phyloP scores from a whole-genome alignment of 1,140 invertebrate species.

The Drosophila truncata region DNA sequence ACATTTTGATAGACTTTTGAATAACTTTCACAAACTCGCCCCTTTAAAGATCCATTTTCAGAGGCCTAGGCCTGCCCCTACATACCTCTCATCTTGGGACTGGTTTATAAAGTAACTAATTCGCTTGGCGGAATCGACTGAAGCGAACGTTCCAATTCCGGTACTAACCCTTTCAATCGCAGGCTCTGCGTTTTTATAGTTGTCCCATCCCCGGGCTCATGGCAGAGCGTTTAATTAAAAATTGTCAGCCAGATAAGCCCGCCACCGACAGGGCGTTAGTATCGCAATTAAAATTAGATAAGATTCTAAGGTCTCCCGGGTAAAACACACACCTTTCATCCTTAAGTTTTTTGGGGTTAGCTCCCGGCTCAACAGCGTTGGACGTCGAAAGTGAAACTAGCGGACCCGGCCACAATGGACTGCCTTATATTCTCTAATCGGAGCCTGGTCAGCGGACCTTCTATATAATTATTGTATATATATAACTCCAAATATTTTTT shows the following conservation, averaged over 20 bases:
- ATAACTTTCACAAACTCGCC: background rate
- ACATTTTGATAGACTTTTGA: background rate
- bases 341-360: conserved; percentile 20
- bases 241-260: conserved; percentile 67
- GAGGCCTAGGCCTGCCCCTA: background rate
- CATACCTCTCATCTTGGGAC: conserved; percentile 34
- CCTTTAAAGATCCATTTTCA: background rate
- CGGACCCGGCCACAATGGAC: conserved; percentile 25
- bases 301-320: conserved; percentile 31
- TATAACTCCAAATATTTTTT: background rate
- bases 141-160: conserved; percentile 39
- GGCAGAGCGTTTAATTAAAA: conserved; percentile 62
- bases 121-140: conserved; percentile 22
- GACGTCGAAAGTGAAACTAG: conserved; percentile 45
- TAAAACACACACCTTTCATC: conserved; percentile 47
- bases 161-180: conserved; percentile 31
- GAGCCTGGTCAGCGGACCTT: conserved; percentile 26
- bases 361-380: conserved; percentile 23
- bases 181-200: conserved; percentile 38
- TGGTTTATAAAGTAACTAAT: conserved; percentile 10
- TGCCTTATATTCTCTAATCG: conserved; percentile 42
- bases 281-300: conserved; percentile 67
- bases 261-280: conserved; percentile 31
- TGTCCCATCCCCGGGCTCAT: conserved; percentile 17
- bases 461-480: background rate